Base-by-base conservation (phyloP, 2,888 invertebrate species). In the Dicycla oo region DNA sequence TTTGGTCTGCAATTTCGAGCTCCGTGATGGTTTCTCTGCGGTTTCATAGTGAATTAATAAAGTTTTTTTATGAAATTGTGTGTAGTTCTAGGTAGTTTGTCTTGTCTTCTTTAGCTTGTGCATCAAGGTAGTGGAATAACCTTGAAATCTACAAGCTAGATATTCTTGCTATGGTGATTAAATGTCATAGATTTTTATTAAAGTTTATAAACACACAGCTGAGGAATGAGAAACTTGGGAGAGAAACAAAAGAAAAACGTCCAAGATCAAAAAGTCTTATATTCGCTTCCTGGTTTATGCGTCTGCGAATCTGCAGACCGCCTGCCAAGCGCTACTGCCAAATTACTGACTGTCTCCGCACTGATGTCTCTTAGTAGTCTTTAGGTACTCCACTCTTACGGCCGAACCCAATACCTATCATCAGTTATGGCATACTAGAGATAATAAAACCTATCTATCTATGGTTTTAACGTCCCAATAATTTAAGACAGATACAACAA, bases 21-120 rank as follows among this genome's bases (percentile, higher is more conserved):
- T 78, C 65, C 57, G 73, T 79, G 65, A 72, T 72, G 54, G 62
- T 58, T 63, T 56, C 20, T 63, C 56, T 73, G 74, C 51, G 74
- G 77, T 79, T 80, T 76, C 68, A 71, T 43, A 72, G 61, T 69
- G 62, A 62, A 67, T n/a, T n/a, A 77, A 80, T 80, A 71, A 79
- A 75, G 43, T 62, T 73, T 71, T 73, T 71, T 73, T 64, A 70
- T 70, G 65, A 74, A 83, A 74, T 65, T 69, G 15, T 73, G 13
- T 58, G 56, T 58, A 64, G 58, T 67, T 69, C 49, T 70, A 71
- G 61, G 68, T 72, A 57, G 68, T 72, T 72, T 66, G 60, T 81
- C 61, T 75, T 64, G 26, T 54, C 62, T 68, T 66, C 26, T 49
- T 38, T 73, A 30, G 10, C n/a, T 67, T 45, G 20, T 54, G 15